These are phyloP conservation scores for Ceriagrion tenellum DNA, from an alignment of 2,888 invertebrate genomes.

Conservation along the genomic window DNA sequence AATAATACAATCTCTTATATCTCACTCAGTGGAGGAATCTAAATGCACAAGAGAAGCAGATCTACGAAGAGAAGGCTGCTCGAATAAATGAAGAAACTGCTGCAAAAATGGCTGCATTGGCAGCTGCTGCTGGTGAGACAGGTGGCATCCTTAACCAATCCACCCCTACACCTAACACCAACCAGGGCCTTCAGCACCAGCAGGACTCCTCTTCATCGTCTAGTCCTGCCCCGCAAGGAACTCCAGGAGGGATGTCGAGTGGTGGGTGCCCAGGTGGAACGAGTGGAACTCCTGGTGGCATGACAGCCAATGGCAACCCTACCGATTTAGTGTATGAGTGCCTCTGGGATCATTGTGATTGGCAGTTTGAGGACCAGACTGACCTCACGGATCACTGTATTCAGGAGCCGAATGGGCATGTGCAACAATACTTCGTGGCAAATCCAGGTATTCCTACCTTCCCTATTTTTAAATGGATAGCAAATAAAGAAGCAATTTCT, in stretches of 20 bases:
- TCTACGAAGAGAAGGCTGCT: constrained; percentile 96
- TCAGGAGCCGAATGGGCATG: constrained; percentile 84
- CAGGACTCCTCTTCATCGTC: constrained; percentile 65
- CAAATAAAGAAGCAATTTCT: too few relatives aligned
- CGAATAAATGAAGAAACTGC: constrained; percentile 93
- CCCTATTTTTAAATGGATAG: too few relatives aligned
- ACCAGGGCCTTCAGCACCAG: constrained; percentile 49
- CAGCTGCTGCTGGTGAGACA: constrained; percentile 74
- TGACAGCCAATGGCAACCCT: constrained; percentile 70
- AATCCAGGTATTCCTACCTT: constrained; percentile 66
- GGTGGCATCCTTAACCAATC: constrained; percentile 74
- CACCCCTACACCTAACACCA: constrained; percentile 76
- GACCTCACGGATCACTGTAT: constrained; percentile 96
- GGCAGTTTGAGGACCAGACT: constrained; percentile 92
- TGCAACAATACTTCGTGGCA: constrained; percentile 81
- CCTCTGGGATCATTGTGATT: constrained; percentile 95
- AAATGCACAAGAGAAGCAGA: constrained; percentile 91
- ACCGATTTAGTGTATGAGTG: constrained; percentile 87
- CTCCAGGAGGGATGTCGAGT: constrained; percentile 13
- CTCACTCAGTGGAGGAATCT: constrained; percentile 93
- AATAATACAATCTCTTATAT: constrained; percentile 22
- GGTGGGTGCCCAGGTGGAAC: constrained; percentile 44
- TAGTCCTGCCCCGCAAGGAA: constrained; percentile 69
- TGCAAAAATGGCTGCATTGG: constrained; percentile 82
- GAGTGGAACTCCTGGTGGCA: constrained; percentile 70